Evolutionary conservation across 2,888 invertebrate species (phyloP).

Genomic region (Theristus sp.): DNA sequence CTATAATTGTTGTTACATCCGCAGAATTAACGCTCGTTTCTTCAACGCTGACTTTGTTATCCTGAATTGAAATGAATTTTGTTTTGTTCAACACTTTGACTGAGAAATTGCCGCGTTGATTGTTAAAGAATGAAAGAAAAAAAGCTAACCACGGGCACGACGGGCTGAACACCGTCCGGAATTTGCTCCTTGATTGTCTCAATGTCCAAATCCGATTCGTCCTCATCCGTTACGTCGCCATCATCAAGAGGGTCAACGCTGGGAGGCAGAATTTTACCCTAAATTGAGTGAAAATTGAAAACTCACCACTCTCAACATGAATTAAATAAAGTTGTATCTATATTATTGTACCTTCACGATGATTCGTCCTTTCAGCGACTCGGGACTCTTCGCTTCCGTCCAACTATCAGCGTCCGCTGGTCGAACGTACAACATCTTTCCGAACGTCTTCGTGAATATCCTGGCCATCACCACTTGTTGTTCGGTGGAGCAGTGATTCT

Average conservation of each 20-base stretch:
- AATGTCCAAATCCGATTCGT: background rate
- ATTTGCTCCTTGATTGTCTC: background rate
- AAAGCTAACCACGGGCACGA: too few species aligned
- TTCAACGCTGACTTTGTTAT: too few species aligned
- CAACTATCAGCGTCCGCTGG: constrained; percentile 32
- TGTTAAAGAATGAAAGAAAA: too few species aligned
- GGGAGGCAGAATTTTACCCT: background rate
- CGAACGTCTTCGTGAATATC: constrained; percentile 32
- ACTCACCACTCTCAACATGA: background rate
- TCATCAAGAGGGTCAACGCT: background rate
- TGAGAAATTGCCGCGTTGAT: too few species aligned
- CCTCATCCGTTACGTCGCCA: background rate
- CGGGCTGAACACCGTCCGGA: too few species aligned
- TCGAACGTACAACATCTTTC: constrained; percentile 33
- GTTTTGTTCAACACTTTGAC: too few species aligned
- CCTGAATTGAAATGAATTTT: too few species aligned
- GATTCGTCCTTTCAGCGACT: constrained; percentile 22
- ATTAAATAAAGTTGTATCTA: too few species aligned
- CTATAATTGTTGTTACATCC: too few species aligned
- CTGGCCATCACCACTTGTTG: constrained; percentile 33
- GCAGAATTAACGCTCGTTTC: too few species aligned
- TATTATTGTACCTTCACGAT: constrained; percentile 21
- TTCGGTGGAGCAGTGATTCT: constrained; percentile 36
- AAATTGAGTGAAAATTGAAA: background rate
- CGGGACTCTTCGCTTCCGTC: constrained; percentile 26